Evolutionary conservation across 2,113 vertebrate genomes (phyloP).

Genomic region (Eolophus roseicapilla): DNA sequence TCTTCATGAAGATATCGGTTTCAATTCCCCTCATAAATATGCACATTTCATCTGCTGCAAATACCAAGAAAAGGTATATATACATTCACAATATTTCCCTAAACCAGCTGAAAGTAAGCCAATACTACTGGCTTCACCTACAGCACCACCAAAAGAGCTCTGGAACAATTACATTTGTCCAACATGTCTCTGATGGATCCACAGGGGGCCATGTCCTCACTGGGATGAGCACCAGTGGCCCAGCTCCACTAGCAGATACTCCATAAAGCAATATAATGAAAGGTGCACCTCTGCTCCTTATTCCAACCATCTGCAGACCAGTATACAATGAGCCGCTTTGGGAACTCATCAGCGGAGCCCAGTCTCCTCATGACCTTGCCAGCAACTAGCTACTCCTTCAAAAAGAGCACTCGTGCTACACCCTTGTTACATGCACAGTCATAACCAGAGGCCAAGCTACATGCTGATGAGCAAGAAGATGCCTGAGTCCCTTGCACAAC

Average conservation of each 20-base stretch:
- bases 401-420: not conserved
- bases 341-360: not conserved
- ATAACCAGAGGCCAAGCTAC: not conserved
- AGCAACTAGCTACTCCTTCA: not conserved
- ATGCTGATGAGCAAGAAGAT: not conserved
- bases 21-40: not conserved
- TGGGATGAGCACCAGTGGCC: not conserved
- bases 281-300: not conserved
- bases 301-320: not conserved
- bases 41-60: not conserved
- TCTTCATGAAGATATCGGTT: not conserved
- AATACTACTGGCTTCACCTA: not conserved
- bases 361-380: not conserved
- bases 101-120: not conserved
- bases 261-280: not conserved
- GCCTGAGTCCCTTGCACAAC: not conserved
- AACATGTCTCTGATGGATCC: not conserved
- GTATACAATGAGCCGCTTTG: accelerated
- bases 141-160: not conserved
- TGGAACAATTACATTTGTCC: not conserved
- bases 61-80: not conserved
- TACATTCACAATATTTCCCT: not conserved
- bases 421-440: not conserved
- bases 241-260: not conserved
- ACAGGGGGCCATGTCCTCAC: accelerated